Conservation (phyloP, 2,888 invertebrate species). For the Hypolimnas misippus region DNA sequence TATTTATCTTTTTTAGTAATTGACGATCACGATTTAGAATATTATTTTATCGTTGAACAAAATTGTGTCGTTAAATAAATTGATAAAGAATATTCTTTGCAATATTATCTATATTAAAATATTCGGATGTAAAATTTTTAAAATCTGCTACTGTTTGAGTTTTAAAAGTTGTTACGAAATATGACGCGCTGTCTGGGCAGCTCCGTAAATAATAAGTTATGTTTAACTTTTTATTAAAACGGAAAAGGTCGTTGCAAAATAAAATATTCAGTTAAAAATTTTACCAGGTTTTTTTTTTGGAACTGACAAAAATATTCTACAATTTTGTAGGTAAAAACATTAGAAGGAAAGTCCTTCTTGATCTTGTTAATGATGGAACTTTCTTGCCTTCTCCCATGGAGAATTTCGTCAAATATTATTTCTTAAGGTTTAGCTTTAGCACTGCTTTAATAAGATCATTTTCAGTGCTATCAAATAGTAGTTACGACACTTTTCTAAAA, state of each 20-base stretch:
- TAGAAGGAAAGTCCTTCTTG: background rate
- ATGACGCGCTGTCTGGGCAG: slow-evolving; percentile 29
- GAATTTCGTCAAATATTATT: background rate
- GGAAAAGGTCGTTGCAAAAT: slow-evolving; percentile 23
- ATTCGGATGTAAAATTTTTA: slow-evolving; percentile 17
- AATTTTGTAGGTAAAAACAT: background rate
- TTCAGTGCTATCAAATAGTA: too few species aligned
- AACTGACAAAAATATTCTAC: background rate
- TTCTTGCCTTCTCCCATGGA: background rate
- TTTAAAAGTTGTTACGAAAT: slow-evolving; percentile 43
- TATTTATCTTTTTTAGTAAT: too few species aligned
- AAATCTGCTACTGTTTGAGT: slow-evolving; percentile 29
- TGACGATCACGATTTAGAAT: too few species aligned
- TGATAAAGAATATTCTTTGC: too few species aligned
- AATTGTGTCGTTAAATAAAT: too few species aligned
- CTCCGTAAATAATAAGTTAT: slow-evolving; percentile 33
- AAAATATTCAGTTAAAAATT: slow-evolving; percentile 15
- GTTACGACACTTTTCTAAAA: background rate
- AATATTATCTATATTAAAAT: slow-evolving; percentile 5
- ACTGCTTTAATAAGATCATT: too few species aligned
- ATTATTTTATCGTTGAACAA: too few species aligned
- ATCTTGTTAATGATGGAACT: background rate
- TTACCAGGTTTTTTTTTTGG: background rate
- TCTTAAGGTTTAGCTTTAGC: too few species aligned
- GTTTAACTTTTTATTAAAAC: slow-evolving; percentile 37